These are phyloP conservation scores for Triplophysa tibetana DNA, from an alignment of 2,113 vertebrate genomes.

Conservation along the genomic window DNA sequence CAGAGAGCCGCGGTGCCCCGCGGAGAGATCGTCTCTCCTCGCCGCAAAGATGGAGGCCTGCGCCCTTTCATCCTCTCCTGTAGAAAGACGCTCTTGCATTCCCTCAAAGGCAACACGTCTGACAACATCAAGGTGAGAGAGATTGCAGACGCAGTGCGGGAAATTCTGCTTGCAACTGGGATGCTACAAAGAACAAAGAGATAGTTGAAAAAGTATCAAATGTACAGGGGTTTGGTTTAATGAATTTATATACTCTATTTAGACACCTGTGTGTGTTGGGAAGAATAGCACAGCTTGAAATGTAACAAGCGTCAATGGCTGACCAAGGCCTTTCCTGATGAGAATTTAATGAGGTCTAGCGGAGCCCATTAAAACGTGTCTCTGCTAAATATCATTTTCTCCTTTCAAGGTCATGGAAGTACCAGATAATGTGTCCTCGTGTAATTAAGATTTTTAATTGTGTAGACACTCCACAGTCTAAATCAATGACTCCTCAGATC, in stretches of 20 bases:
- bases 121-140: conserved; percentile 50
- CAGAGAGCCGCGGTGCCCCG: conserved; percentile 50
- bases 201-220: conserved; percentile 6
- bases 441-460: conserved; percentile 51
- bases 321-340: conserved; percentile 41
- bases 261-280: conserved; percentile 37
- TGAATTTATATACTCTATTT: conserved; percentile 37
- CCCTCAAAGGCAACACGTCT: conserved; percentile 47
- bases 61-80: conserved; percentile 53
- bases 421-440: conserved; percentile 42
- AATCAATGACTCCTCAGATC: conserved; percentile 2
- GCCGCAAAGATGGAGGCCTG: conserved; percentile 51
- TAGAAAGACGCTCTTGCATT: conserved; percentile 53
- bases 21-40: conserved; percentile 46
- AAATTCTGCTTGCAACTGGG: conserved; percentile 41
- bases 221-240: conserved; percentile 12
- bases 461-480: conserved; percentile 13
- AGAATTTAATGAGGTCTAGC: conserved; percentile 47
- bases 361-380: conserved; percentile 45
- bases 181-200: conserved; percentile 39
- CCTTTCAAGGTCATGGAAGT: conserved; percentile 48
- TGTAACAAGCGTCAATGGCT: conserved; percentile 35
- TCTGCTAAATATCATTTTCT: conserved; percentile 25
- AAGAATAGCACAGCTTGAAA: conserved; percentile 25
- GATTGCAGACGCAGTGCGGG: conserved; percentile 36